phyloP scores from a whole-genome alignment of 2,888 invertebrate genomes.

The Gymnosoma rotundatum region DNA sequence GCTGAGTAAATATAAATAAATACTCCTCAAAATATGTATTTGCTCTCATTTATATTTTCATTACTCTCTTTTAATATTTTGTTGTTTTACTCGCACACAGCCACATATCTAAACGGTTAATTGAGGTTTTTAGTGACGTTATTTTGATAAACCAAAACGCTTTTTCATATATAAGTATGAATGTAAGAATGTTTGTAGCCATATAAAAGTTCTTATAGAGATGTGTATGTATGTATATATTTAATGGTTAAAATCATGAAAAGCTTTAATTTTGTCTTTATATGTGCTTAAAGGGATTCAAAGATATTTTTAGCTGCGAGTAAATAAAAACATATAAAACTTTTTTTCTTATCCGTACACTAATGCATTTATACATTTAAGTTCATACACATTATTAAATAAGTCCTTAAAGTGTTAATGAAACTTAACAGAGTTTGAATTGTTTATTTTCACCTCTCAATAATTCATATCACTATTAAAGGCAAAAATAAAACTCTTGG shows the following conservation, averaged over 20 bases:
- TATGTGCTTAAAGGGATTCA: too few relatives aligned
- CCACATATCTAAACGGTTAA: neutral
- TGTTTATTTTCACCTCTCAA: too few relatives aligned
- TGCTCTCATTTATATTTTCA: conserved; percentile 9
- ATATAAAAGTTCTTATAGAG: neutral
- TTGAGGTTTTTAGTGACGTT: conserved; percentile 30
- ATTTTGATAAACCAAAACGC: neutral
- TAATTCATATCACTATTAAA: too few relatives aligned
- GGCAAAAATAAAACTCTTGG: too few relatives aligned
- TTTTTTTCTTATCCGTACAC: neutral
- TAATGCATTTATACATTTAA: too few relatives aligned
- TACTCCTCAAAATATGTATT: conserved; percentile 11
- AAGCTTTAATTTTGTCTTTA: too few relatives aligned
- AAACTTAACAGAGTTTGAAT: too few relatives aligned
- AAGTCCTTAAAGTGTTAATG: too few relatives aligned
- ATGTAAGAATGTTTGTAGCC: neutral
- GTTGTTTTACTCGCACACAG: neutral
- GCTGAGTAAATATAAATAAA: conserved; percentile 1
- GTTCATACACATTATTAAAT: too few relatives aligned
- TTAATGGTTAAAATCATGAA: too few relatives aligned
- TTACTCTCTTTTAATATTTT: neutral
- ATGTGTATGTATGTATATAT: neutral
- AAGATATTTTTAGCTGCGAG: too few relatives aligned
- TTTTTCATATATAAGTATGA: neutral
- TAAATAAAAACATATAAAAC: neutral